Percentiles rank a stretch among this genome's conserved stretches.
These are phyloP conservation scores for Lates calcarifer DNA, from an alignment of 2,113 vertebrate species.

Conservation along the genomic window DNA sequence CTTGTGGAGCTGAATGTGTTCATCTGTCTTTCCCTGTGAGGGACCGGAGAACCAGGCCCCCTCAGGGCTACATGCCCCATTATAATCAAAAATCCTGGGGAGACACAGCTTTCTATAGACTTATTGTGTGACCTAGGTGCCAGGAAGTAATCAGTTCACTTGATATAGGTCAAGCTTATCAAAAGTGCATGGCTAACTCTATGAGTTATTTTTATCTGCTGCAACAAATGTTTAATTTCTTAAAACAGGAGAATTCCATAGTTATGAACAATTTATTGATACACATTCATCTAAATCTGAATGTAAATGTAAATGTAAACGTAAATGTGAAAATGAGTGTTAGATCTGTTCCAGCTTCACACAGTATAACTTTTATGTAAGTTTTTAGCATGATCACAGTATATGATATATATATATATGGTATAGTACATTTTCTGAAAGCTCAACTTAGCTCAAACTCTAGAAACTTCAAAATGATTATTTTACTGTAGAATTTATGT, in stretches of 20 bases:
- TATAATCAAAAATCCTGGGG: constrained; percentile 40
- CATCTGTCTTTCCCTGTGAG: constrained; percentile 30
- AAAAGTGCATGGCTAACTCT: constrained; percentile 9
- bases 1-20: constrained; percentile 16
- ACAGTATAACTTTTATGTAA: too few relatives aligned
- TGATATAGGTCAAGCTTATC: constrained; percentile 10
- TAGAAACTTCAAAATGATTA: too few relatives aligned
- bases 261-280: neutral
- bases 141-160: constrained; percentile 15
- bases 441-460: too few relatives aligned
- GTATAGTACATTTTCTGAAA: too few relatives aligned
- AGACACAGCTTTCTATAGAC: constrained; percentile 11
- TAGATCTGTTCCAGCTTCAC: neutral
- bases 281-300: neutral
- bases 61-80: constrained; percentile 31
- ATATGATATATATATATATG: too few relatives aligned
- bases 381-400: too few relatives aligned
- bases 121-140: constrained; percentile 9
- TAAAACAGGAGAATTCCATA: neutral
- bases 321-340: too few relatives aligned
- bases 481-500: too few relatives aligned
- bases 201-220: neutral
- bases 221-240: neutral
- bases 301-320: neutral
- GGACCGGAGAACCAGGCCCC: neutral